These are phyloP conservation scores for Phaetusa simplex DNA, from an alignment of 2,113 vertebrate genomes.

Conservation along the genomic window DNA sequence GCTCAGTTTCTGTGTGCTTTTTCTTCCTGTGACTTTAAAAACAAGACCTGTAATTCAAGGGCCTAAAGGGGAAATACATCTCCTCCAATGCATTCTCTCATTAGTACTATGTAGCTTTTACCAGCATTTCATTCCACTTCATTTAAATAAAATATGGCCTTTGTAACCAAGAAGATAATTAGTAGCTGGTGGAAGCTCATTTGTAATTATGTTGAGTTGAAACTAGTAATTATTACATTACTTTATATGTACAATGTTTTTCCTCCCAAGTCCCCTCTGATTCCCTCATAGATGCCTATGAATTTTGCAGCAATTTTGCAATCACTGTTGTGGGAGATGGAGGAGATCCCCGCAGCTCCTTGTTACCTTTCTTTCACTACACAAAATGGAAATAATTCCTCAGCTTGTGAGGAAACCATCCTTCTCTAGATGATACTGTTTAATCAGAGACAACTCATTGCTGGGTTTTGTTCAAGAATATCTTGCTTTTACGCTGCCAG, in stretches of 20 bases:
- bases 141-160: slow-evolving; percentile 59
- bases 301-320: background rate
- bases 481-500: background rate
- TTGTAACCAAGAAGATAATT: slow-evolving; percentile 60
- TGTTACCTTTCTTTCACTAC: background rate
- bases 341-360: background rate
- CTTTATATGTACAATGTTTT: slow-evolving; percentile 25
- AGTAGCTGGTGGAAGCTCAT: slow-evolving; percentile 28
- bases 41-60: background rate
- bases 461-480: background rate
- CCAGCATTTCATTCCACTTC: background rate
- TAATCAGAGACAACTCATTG: background rate
- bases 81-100: background rate
- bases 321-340: background rate
- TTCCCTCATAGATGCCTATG: background rate
- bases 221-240: slow-evolving; percentile 57
- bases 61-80: background rate
- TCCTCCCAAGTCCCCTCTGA: background rate
- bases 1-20: background rate
- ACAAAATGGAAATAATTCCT: background rate
- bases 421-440: background rate
- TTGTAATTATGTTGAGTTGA: slow-evolving; percentile 53
- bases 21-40: background rate
- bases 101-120: slow-evolving; percentile 14
- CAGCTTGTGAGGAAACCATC: background rate